Percentiles rank a stretch among this genome's conserved stretches.
Conservation (phyloP, 2,888 invertebrate genomes). For the Brenthis daphne region DNA sequence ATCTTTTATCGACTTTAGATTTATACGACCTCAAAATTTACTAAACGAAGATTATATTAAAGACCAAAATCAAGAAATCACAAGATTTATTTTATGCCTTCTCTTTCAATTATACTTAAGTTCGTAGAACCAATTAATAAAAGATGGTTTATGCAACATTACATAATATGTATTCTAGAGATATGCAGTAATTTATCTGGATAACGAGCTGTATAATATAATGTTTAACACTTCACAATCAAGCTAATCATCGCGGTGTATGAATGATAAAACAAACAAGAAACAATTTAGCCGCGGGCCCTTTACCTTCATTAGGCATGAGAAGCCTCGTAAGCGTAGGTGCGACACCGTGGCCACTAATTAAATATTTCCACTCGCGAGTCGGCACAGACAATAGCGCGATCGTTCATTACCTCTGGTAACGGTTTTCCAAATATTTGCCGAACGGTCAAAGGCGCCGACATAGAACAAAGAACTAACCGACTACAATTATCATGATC, state of each 20-base stretch:
- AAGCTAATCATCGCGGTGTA: conserved; percentile 62
- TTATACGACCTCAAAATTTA: conserved; percentile 1
- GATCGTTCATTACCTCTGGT: conserved; percentile 74
- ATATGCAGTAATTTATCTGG: conserved; percentile 23
- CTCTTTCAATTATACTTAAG: too few species aligned
- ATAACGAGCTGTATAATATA: conserved; percentile 47
- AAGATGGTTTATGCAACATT: too few species aligned
- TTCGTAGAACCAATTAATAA: not conserved
- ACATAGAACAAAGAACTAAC: conserved; percentile 48
- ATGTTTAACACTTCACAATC: conserved; percentile 57
- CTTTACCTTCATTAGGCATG: conserved; percentile 60
- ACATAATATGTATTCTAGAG: too few species aligned
- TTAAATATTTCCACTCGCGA: conserved; percentile 75
- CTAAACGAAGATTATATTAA: not conserved
- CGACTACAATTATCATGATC: conserved; percentile 52
- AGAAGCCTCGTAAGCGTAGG: conserved; percentile 60
- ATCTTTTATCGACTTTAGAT: conserved; percentile 6
- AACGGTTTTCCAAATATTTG: conserved; percentile 78
- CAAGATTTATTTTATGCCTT: not conserved
- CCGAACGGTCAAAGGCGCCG: conserved; percentile 72
- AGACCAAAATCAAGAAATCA: not conserved
- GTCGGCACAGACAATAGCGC: conserved; percentile 70
- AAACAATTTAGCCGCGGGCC: conserved; percentile 60
- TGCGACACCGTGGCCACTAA: conserved; percentile 75
- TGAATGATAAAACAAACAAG: conserved; percentile 65